Conservation (phyloP, 2,113 vertebrate species). For the Motacilla tschutschensis region DNA sequence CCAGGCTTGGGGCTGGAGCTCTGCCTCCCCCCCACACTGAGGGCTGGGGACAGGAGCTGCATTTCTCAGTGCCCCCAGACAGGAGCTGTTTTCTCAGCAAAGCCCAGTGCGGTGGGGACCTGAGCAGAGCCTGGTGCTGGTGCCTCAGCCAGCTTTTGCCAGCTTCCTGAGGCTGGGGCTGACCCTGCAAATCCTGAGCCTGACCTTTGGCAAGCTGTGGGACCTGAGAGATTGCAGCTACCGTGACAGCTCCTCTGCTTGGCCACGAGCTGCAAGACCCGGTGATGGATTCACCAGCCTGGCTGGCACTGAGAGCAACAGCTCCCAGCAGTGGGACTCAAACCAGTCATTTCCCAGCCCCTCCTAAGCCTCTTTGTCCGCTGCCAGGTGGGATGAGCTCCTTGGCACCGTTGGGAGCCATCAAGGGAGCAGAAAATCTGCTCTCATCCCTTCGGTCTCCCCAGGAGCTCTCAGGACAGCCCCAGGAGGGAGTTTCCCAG, state of each 20-base stretch:
- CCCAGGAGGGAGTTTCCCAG: neutral
- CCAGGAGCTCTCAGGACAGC: neutral
- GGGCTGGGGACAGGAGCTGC: neutral
- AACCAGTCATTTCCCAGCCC: neutral
- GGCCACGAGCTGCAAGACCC: neutral
- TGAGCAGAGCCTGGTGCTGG: neutral
- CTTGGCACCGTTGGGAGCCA: fast-evolving
- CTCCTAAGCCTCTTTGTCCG: neutral
- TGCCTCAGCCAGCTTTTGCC: neutral
- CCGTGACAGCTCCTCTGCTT: fast-evolving
- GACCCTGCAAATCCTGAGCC: neutral
- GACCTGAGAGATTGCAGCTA: neutral
- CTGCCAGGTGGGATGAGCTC: neutral
- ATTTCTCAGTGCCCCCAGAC: neutral
- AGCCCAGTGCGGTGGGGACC: neutral
- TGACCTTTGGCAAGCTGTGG: neutral
- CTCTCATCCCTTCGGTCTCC: neutral
- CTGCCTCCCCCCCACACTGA: neutral
- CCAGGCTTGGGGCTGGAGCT: neutral
- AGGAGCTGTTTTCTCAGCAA: neutral
- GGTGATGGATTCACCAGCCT: fast-evolving
- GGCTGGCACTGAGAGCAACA: neutral
- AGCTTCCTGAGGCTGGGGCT: fast-evolving
- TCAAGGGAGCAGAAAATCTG: neutral
- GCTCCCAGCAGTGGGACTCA: neutral